Evolutionary conservation across 2,888 invertebrate genomes (phyloP), one percentile per base, ranked within the genome.

Genomic region (Synergus laeviventris): DNA sequence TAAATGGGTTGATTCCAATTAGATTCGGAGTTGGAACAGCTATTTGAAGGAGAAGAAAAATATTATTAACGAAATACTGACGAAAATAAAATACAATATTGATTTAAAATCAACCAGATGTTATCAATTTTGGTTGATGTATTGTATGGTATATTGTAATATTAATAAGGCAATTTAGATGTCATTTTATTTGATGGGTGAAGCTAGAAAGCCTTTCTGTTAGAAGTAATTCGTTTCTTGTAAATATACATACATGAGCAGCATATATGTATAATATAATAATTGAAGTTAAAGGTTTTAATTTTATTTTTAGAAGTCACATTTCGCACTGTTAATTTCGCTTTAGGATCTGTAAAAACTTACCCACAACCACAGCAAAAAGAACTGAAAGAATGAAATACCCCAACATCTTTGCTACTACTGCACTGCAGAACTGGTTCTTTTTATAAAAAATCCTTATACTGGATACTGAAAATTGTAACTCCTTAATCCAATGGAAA

Each of bases 1-100:
- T 64, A 18, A 38, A 74, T 14, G 61, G 74, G 38, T 56, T 39
- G 38, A 74, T 45, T 21, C 38, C 56, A 74, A 60, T 38, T 2
- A 70, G 18, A 11, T 36, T n/a, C 9, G 59, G 62, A 45, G 74
- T 36, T 8, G 61, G 45, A 21, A 74, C 24, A 24, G 76, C 76
- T 78, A 38, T 12, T 62, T 18, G 21, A 36, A 62, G 21, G 14
- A 14, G 0, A 39, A 2, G 12, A n/a, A n/a, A 66, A 42, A 31
- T 21, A 9, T 21, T 56, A 21, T 2, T 49, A 8, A 49, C n/a
- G 8, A 8, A n/a, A 49, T 49, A 54, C 0, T 49, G 0, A 9
- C 49, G 9, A 49, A 49, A 2, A 8, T 9, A 8, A 9, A 49
- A n/a, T n/a, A 31, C 31, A n/a, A n/a, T n/a, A n/a, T n/a, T n/a